Evolutionary conservation across 2,888 invertebrate species (phyloP), one percentile per base, ranked within the genome.

Genomic region (Apotomis turbidana): DNA sequence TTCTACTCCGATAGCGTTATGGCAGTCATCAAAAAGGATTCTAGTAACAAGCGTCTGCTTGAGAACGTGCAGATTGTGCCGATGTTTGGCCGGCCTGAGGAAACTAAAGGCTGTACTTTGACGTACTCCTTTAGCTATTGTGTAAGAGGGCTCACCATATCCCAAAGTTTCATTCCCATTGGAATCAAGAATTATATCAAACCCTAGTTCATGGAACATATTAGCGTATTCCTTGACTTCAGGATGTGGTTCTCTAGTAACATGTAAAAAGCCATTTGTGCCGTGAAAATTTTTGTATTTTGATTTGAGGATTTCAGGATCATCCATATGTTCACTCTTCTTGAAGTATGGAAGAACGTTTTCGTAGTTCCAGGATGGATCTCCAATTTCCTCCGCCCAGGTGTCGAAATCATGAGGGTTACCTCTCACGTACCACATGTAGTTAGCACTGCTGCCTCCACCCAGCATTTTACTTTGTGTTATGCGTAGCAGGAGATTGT

Each of bases 41-140:
- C 71, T 71, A 41, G 71, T 75, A 0, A 63, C 75, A 3, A 59
- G 41, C 4, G 71, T 44, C n/a, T 71, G 13, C 60, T 71, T 73
- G 5, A 75, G 41, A n/a, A 75, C 52, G 41, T 54, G 67, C 27
- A 75, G 60, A 51, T 85, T 85, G 9, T 66, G 54, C 44, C 83
- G 74, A 9, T 78, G 64, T 70, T 76, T 80, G 4, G 74, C 70
- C 71, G 88, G 95, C 59, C 89, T 89, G 27, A 97, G 84, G 79
- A 95, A 97, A 0, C 95, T 96, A 85, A 96, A 96, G 6, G 96
- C 95, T 3, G 96, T 94, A 80, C 96, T 96, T 80, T 96, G 96
- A 1, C 97, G 89, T 2, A 95, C 84, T 0, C 96, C 96, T 68
- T 96, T 88, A 12, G 95, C 86, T 4, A 94, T 85, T 12, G 87